A percentile compares a stretch with the other conserved stretches of the same genome.
These are phyloP conservation scores for Scaptomyza parva DNA, from an alignment of 2,888 invertebrate genomes.

Conservation along the genomic window DNA sequence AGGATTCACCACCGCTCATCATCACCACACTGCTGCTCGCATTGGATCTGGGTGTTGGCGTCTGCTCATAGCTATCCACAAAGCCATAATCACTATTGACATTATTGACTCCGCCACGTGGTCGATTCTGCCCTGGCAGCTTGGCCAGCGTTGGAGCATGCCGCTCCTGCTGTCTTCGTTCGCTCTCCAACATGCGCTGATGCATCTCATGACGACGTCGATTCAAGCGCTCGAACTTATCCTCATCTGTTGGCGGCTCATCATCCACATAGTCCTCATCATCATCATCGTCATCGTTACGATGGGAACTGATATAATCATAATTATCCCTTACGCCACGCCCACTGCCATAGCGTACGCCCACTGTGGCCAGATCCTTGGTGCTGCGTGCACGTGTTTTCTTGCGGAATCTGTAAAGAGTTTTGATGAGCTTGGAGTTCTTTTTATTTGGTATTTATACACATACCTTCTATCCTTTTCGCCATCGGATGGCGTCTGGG, in stretches of 20 bases:
- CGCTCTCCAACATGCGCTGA: conserved; percentile 83
- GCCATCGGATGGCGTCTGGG: conserved; percentile 85
- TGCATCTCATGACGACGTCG: conserved; percentile 84
- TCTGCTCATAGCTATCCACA: conserved; percentile 82
- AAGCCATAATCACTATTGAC: conserved; percentile 77
- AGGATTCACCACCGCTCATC: conserved; percentile 73
- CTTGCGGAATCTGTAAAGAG: conserved; percentile 81
- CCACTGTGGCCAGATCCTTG: conserved; percentile 58
- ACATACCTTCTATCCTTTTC: conserved; percentile 86
- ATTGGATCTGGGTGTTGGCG: conserved; percentile 81
- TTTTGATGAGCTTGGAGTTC: not conserved
- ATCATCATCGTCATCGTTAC: conserved; percentile 81
- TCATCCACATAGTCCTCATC: conserved; percentile 82
- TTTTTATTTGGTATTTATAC: not conserved
- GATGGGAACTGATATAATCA: conserved; percentile 82
- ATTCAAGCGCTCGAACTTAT: conserved; percentile 84
- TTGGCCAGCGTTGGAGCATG: conserved; percentile 69
- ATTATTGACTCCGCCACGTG: conserved; percentile 55
- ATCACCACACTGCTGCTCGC: conserved; percentile 73
- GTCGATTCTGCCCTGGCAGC: conserved; percentile 56
- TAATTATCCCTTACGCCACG: conserved; percentile 80
- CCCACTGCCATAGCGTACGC: conserved; percentile 44
- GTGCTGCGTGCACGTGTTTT: conserved; percentile 85
- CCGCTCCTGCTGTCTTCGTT: conserved; percentile 76
- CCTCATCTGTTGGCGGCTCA: conserved; percentile 83